A percentile compares a stretch with the other conserved stretches of the same genome.
Evolutionary conservation across 2,888 invertebrate genomes (phyloP).

Genomic region (Polymixis lichenea): DNA sequence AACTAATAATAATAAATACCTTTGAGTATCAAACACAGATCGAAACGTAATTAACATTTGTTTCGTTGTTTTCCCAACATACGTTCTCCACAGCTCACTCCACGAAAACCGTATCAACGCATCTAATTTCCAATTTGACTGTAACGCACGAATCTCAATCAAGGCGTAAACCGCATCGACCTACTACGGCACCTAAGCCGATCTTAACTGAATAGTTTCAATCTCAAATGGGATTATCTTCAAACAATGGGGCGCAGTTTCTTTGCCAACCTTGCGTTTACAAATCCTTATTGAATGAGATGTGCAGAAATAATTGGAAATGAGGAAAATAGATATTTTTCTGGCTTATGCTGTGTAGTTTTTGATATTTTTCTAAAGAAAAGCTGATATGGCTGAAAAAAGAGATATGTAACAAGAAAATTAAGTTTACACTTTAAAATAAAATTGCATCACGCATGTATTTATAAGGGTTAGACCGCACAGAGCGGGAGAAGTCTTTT

Average conservation of each 20-base stretch:
- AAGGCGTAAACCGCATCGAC: slow-evolving; percentile 33
- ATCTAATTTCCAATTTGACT: slow-evolving; percentile 41
- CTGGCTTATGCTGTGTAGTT: neutral
- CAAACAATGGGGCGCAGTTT: slow-evolving; percentile 45
- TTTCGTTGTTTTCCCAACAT: neutral
- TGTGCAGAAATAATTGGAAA: slow-evolving; percentile 2
- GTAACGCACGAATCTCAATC: slow-evolving; percentile 19
- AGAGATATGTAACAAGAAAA: too few species aligned
- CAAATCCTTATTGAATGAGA: slow-evolving; percentile 32
- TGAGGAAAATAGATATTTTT: neutral
- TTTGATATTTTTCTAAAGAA: neutral
- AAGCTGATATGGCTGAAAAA: too few species aligned
- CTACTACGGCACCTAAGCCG: slow-evolving; percentile 34
- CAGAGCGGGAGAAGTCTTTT: too few species aligned
- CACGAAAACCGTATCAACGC: neutral
- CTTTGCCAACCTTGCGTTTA: slow-evolving; percentile 37
- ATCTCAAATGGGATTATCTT: slow-evolving; percentile 52
- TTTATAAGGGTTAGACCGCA: too few species aligned
- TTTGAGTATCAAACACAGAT: too few species aligned
- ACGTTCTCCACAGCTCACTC: neutral
- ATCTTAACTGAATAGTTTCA: slow-evolving; percentile 56
- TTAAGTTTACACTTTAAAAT: too few species aligned
- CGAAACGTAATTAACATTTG: too few species aligned
- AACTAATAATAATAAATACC: too few species aligned
- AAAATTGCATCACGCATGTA: too few species aligned